Percentiles rank a stretch among this genome's conserved stretches.
phyloP scores from a whole-genome alignment of 2,888 invertebrate species.

The Hecatera dysodea region DNA sequence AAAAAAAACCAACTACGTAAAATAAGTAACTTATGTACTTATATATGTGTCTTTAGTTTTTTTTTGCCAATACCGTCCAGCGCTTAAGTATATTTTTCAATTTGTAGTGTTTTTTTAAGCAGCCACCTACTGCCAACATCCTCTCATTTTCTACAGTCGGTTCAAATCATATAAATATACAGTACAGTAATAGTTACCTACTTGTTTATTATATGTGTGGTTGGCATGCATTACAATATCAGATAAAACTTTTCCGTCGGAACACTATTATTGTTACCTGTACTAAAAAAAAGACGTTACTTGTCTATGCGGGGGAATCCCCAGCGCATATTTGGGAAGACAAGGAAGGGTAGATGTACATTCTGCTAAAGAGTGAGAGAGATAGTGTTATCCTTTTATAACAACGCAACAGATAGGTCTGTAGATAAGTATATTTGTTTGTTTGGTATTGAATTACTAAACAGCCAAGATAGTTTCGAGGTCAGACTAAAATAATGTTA shows the following conservation, averaged over 20 bases:
- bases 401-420: constrained; percentile 4
- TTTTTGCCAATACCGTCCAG: no score
- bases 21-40: no score
- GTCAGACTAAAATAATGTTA: background rate
- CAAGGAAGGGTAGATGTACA: constrained; percentile 25
- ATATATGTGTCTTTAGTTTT: no score
- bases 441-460: background rate
- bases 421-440: background rate
- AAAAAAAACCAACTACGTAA: no score
- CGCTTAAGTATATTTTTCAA: no score
- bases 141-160: no score
- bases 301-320: constrained; percentile 47
- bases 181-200: no score
- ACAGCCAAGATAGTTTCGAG: background rate
- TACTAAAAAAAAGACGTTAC: background rate
- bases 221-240: background rate
- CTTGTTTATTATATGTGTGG: no score
- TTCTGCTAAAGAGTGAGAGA: constrained; percentile 22
- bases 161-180: no score
- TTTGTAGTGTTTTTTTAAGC: no score
- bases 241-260: background rate
- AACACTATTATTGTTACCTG: background rate
- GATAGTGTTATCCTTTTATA: constrained; percentile 11
- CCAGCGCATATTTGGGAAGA: constrained; percentile 7
- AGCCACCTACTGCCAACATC: no score